phyloP scores from a whole-genome alignment of 2,888 invertebrate genomes.

The Teleiodes luculella region DNA sequence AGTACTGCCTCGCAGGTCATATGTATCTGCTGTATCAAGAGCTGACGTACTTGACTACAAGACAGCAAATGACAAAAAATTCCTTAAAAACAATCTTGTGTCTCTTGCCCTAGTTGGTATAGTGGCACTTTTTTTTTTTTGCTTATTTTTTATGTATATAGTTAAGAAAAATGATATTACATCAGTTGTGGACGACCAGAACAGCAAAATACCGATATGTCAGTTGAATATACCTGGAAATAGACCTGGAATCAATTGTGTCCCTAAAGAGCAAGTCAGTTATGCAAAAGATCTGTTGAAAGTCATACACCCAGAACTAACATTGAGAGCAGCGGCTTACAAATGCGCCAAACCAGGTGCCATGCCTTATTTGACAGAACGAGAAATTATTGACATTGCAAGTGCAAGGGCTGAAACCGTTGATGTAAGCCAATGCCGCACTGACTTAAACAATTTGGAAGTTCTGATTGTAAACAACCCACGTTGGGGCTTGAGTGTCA shows the following conservation, averaged over 20 bases:
- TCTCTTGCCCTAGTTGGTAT: conserved; percentile 81
- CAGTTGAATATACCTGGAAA: conserved; percentile 69
- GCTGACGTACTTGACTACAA: conserved; percentile 64
- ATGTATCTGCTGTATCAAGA: conserved; percentile 56
- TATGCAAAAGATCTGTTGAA: conserved; percentile 82
- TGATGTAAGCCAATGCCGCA: conserved; percentile 68
- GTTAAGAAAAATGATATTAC: conserved; percentile 81
- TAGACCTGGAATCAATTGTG: conserved; percentile 81
- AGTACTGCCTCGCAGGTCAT: conserved; percentile 57
- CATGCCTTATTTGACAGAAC: conserved; percentile 80
- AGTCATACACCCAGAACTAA: conserved; percentile 81
- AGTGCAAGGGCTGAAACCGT: conserved; percentile 48
- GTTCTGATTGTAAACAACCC: conserved; percentile 84
- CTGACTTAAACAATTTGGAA: conserved; percentile 82
- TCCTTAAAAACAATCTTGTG: conserved; percentile 80
- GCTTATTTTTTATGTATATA: conserved; percentile 82
- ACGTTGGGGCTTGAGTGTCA: conserved; percentile 84
- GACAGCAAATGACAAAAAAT: conserved; percentile 64
- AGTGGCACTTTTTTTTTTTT: conserved; percentile 81
- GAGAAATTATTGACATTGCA: conserved; percentile 79
- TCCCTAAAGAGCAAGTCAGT: conserved; percentile 79
- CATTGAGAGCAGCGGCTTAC: conserved; percentile 75
- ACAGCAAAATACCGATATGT: conserved; percentile 80
- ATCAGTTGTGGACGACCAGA: conserved; percentile 72
- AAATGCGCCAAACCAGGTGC: conserved; percentile 75